These are phyloP conservation scores for Podotricha telesiphe DNA, from an alignment of 2,888 invertebrate species.

Conservation along the genomic window DNA sequence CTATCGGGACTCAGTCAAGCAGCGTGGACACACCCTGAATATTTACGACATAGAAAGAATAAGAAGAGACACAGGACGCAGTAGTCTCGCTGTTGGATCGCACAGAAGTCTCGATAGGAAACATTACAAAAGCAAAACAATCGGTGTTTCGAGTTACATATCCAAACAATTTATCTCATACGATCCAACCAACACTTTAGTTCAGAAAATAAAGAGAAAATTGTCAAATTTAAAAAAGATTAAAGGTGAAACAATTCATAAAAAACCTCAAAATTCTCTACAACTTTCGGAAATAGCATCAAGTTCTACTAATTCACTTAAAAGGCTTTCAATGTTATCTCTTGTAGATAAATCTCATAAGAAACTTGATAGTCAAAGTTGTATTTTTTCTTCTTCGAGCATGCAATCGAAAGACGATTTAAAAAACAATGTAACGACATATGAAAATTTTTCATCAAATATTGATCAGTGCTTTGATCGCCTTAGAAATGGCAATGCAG, in stretches of 20 bases:
- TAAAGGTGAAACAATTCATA: slow-evolving; percentile 74
- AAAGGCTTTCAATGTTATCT: slow-evolving; percentile 77
- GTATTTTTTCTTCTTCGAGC: slow-evolving; percentile 70
- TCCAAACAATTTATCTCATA: slow-evolving; percentile 80
- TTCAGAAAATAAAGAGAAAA: slow-evolving; percentile 80
- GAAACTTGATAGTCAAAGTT: slow-evolving; percentile 75
- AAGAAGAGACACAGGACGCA: slow-evolving; percentile 69
- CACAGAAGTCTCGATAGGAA: slow-evolving; percentile 80
- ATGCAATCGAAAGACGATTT: slow-evolving; percentile 70
- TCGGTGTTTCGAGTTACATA: slow-evolving; percentile 78
- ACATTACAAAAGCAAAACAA: slow-evolving; percentile 74
- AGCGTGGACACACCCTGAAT: slow-evolving; percentile 72
- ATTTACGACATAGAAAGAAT: slow-evolving; percentile 78
- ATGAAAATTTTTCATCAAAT: slow-evolving; percentile 78
- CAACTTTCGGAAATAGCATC: slow-evolving; percentile 79
- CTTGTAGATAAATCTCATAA: slow-evolving; percentile 74
- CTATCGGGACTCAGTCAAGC: slow-evolving; percentile 64
- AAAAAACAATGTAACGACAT: slow-evolving; percentile 66
- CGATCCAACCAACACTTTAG: slow-evolving; percentile 75
- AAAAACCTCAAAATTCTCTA: slow-evolving; percentile 78
- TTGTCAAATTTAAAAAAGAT: slow-evolving; percentile 80
- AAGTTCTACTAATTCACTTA: slow-evolving; percentile 73
- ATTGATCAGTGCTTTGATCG: slow-evolving; percentile 80
- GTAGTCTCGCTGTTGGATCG: slow-evolving; percentile 64
- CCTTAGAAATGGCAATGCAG: slow-evolving; percentile 63